These are phyloP conservation scores for Lasioglossum figueresi DNA, from an alignment of 2,888 invertebrate genomes.

Conservation along the genomic window DNA sequence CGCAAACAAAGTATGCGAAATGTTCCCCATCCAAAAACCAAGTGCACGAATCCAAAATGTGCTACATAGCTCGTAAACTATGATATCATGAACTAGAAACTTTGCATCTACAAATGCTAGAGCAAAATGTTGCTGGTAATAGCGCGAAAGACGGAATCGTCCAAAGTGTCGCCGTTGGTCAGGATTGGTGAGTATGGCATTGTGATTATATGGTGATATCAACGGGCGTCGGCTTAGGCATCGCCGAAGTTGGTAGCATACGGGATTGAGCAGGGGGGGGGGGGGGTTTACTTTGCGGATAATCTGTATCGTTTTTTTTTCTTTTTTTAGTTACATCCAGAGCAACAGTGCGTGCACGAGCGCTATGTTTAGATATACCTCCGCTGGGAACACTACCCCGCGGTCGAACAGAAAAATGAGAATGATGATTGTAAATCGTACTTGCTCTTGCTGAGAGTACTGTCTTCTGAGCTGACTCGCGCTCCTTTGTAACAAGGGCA, in stretches of 20 bases:
- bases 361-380: slow-evolving; percentile 33
- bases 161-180: slow-evolving; percentile 25
- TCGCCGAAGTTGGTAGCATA: slow-evolving; percentile 21
- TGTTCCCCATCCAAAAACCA: neutral
- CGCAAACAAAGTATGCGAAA: neutral
- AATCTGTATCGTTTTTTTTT: slow-evolving; percentile 11
- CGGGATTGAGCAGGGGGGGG: slow-evolving; percentile 19
- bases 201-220: slow-evolving; percentile 30
- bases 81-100: neutral
- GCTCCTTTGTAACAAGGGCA: slow-evolving; percentile 89
- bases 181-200: slow-evolving; percentile 30
- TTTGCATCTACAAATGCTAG: neutral
- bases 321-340: slow-evolving; percentile 50
- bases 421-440: slow-evolving; percentile 66
- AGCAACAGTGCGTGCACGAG: slow-evolving; percentile 57
- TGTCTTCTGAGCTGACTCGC: slow-evolving; percentile 92
- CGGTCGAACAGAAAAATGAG: slow-evolving; percentile 49
- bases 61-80: neutral
- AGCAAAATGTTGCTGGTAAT: neutral
- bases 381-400: slow-evolving; percentile 30
- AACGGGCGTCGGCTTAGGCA: slow-evolving; percentile 44
- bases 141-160: slow-evolving; percentile 8
- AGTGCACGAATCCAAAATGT: neutral
- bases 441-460: slow-evolving; percentile 93
- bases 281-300: slow-evolving; percentile 16